Evolutionary conservation across 2,113 vertebrate species (phyloP), one percentile per base, ranked within the genome.

Genomic region (Cyphomyrus plagiostoma): DNA sequence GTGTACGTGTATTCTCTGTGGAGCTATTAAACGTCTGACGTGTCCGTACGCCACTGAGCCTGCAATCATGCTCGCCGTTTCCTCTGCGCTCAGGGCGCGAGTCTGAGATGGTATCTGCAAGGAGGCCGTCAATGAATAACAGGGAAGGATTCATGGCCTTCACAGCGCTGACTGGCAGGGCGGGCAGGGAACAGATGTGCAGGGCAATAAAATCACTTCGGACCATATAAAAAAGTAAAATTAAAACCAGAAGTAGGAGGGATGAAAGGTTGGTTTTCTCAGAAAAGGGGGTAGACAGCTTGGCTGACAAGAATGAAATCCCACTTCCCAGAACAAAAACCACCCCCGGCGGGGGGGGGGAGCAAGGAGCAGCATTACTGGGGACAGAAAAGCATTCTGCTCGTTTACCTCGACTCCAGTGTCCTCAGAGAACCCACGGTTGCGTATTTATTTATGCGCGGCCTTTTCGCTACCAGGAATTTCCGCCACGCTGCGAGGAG

Each of bases 161-260:
- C 53, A 50, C 87, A 21, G 5, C 45, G 89, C 80, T 53, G 52
- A 17, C 52, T 66, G 89, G 58, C 58, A 30, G 77, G 21, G 42
- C 82, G 39, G 39, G 49, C 87, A 21, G 5, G 50, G 89, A 91
- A 58, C 91, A 91, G 91, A 88, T 90, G 92, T 91, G 89, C 85
- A 48, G 74, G 7, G 45, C 86, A 87, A 66, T 89, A 84, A 77
- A 87, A 89, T 89, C 26, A 88, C 23, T 35, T 46, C 49, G 80
- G 11, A 90, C 49, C 70, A 56, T 74, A 42, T 82, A 35, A 35
- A 49, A 52, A 53, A 82, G 21, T 39, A 39, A 80, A 80, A 80
- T 80, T 19, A 80, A 42, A 80, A 42, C 35, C 48, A 56, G 70
- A 56, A 50, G 7, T 21, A 42, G 48, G 80, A 48, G 88, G 88